Evolutionary conservation across 2,797 vertebrate genomes (phyloP), one percentile per base, ranked within the genome.

Genomic region (Cryptoblepharus egeriae): DNA sequence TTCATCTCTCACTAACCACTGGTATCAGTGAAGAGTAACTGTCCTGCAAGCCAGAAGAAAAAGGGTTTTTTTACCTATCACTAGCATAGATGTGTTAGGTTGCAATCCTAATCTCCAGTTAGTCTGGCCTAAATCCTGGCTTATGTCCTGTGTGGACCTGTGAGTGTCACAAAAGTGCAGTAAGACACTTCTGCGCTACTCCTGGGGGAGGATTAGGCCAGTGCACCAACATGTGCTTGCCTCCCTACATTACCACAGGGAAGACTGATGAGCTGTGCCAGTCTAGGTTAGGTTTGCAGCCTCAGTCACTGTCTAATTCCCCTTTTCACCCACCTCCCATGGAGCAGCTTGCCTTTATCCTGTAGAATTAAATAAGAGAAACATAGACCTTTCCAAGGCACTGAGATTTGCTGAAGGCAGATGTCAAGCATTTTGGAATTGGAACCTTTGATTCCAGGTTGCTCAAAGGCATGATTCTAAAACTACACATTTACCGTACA

Each of bases 391-490:
- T 30, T 49, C 24, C 10, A 28, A 32, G 35, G 35, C 2, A 60
- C 30, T 60, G 32, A 16, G 35, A 32, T 35, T 52, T 86, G 61
- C 5, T 20, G 1, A 61, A 20, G 76, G 49, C 72, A 69, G 55
- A 64, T 35, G 60, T 39, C 7, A 74, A 28, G 4, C 2, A 32
- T n/a, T 65, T 64, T 6, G 11, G 57, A 28, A 32, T 64, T 35
- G 30, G 20, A 83, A 32, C 58, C 24, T 57, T 78, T 78, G 82
- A 73, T 83, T 83, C 32, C 24, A 26, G 24, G 20, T 61, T 18
- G 24, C 30, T 76, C 55, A 70, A 58, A 35, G 55, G 65, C 30
- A 69, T 11, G 15, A 35, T 55, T 35, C 73, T 69, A 39, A 75
- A 76, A 60, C 67, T 35, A 37, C 74, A 70, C 55, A 35, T 70